phyloP scores from a whole-genome alignment of 2,113 vertebrate genomes.

The Pachycephala philippinensis region DNA sequence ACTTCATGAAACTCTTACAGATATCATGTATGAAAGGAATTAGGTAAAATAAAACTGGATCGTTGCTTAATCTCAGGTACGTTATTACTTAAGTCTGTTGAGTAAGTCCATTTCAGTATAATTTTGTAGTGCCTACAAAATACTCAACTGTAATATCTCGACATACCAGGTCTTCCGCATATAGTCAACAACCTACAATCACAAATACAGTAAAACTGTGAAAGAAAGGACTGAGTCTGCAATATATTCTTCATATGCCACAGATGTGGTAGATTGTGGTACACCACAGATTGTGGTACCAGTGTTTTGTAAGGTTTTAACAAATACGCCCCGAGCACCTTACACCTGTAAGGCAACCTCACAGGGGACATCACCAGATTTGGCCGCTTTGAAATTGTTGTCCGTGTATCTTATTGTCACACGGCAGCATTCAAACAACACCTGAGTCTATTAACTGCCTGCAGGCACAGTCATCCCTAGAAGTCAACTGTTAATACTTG shows the following conservation, averaged over 20 bases:
- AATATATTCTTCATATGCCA: neutral
- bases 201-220: fast-evolving
- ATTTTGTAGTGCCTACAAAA: neutral
- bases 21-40: neutral
- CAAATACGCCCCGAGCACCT: fast-evolving
- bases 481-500: neutral
- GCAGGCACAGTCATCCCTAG: neutral
- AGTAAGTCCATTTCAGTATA: neutral
- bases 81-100: constrained; percentile 7
- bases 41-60: neutral
- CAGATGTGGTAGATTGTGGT: too few relatives aligned
- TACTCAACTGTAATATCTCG: neutral
- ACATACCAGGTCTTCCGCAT: neutral
- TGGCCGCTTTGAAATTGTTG: fast-evolving
- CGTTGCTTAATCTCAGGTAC: constrained; percentile 1
- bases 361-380: fast-evolving
- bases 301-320: too few relatives aligned
- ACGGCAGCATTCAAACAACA: neutral
- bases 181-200: neutral
- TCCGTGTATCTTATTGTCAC: fast-evolving
- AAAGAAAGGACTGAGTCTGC: neutral
- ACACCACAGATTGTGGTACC: neutral
- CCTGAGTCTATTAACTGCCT: neutral
- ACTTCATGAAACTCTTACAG: neutral
- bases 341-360: neutral